Evolutionary conservation across 2,888 invertebrate species (phyloP).

Genomic region (Listrodromus nycthemerus): DNA sequence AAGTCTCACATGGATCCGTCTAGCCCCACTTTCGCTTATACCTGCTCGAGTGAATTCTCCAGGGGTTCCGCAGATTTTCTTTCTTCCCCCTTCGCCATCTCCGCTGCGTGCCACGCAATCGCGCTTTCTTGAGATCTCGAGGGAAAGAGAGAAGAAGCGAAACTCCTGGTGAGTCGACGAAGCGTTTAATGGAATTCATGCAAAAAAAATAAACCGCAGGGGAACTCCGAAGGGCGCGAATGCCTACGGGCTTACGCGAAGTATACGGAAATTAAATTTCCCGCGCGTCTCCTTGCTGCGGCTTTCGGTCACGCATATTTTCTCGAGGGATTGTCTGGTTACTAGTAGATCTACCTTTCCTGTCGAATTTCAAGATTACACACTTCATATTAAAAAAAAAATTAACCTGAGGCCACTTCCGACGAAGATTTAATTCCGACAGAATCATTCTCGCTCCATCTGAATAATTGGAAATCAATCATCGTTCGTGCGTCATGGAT

Average conservation of each 20-base stretch:
- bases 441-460: neutral
- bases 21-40: neutral
- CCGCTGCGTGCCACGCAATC: conserved; percentile 16
- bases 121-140: neutral
- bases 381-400: conserved; percentile 1
- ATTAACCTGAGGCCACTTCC: too few species aligned
- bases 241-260: conserved; percentile 27
- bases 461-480: neutral
- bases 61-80: conserved; percentile 22
- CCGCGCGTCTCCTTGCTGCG: conserved; percentile 43
- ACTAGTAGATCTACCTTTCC: neutral
- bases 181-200: conserved; percentile 68
- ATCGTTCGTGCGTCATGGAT: too few species aligned
- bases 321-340: conserved; percentile 37
- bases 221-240: conserved; percentile 52
- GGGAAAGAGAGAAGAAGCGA: conserved; percentile 1
- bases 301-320: conserved; percentile 30
- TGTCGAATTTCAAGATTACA: neutral
- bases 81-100: conserved; percentile 14
- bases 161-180: conserved; percentile 49
- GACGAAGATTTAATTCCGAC: too few species aligned
- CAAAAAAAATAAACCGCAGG: conserved; percentile 57
- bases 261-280: conserved; percentile 66
- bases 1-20: too few species aligned
- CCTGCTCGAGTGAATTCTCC: conserved; percentile 30